These are phyloP conservation scores for Macaria notata DNA, from an alignment of 2,888 invertebrate species.

Conservation along the genomic window DNA sequence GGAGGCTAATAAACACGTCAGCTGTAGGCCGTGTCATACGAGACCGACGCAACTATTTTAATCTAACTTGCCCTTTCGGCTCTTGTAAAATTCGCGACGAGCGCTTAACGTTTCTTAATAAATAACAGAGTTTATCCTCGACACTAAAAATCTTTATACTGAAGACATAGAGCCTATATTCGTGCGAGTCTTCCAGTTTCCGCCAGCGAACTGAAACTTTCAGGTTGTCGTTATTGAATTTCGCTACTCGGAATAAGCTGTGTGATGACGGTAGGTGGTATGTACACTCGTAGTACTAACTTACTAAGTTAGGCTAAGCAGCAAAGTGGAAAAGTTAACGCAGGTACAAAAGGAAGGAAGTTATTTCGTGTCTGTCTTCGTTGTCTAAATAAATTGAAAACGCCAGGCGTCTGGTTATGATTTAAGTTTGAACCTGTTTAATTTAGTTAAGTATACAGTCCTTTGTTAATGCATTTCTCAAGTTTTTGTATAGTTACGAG, in stretches of 20 bases:
- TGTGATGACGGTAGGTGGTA: conserved; percentile 29
- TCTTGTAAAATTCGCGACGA: conserved; percentile 58
- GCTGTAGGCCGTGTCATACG: conserved; percentile 41
- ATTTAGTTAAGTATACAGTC: no score
- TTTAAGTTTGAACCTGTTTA: no score
- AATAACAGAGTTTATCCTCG: conserved; percentile 46
- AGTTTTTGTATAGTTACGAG: no score
- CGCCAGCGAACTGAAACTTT: conserved; percentile 24
- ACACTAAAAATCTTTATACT: conserved; percentile 25
- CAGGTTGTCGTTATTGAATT: conserved; percentile 58
- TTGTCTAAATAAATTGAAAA: no score
- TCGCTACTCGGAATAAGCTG: conserved; percentile 51
- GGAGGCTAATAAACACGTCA: conserved; percentile 37
- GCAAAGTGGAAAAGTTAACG: conserved; percentile 15
- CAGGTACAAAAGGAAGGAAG: neutral
- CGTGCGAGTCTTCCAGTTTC: conserved; percentile 14
- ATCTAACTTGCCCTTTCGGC: conserved; percentile 62
- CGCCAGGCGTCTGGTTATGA: no score
- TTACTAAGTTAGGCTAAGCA: conserved; percentile 15
- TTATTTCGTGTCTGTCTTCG: no score
- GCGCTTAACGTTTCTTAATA: conserved; percentile 63
- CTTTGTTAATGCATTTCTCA: no score
- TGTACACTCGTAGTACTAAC: neutral
- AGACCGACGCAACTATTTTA: conserved; percentile 64
- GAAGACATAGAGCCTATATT: conserved; percentile 26